These are phyloP conservation scores for Pseudorhombus dupliciocellatus DNA, from an alignment of 2,113 vertebrate genomes.

Conservation along the genomic window DNA sequence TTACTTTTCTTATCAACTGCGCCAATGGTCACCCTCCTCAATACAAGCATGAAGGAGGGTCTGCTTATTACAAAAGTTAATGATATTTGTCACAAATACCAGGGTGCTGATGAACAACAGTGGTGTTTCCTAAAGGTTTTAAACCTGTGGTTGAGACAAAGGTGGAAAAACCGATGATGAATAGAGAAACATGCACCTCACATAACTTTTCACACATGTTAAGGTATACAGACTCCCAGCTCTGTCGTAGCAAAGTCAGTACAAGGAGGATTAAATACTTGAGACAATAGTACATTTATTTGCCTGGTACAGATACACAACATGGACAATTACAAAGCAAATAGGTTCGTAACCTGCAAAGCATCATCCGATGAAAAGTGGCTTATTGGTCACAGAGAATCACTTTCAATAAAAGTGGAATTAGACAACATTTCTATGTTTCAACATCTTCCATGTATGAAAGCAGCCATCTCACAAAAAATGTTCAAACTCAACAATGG, in stretches of 20 bases:
- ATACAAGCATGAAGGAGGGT: constrained; percentile 1
- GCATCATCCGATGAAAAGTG: constrained; percentile 35
- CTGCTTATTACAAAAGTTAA: background rate
- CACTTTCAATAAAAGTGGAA: constrained; percentile 21
- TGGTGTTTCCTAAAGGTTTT: background rate
- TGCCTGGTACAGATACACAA: constrained; percentile 72
- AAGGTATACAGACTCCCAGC: background rate
- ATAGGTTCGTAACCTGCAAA: constrained; percentile 54
- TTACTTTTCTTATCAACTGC: constrained; percentile 12
- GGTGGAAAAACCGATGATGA: background rate
- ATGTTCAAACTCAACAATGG: background rate
- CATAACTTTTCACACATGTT: background rate
- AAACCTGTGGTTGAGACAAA: background rate
- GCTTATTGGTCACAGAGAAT: constrained; percentile 32
- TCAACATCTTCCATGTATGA: constrained; percentile 25
- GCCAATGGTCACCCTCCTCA: background rate
- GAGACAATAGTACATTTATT: constrained; percentile 77
- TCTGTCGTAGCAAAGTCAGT: background rate
- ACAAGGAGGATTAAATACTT: constrained; percentile 28
- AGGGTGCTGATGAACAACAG: background rate
- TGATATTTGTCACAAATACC: constrained; percentile 15
- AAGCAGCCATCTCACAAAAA: constrained; percentile 23
- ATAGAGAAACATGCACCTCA: background rate
- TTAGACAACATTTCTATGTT: constrained; percentile 22
- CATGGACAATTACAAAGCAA: constrained; percentile 64